Base-by-base conservation (phyloP, 2,797 vertebrate genomes). In the Miichthys miiuy region DNA sequence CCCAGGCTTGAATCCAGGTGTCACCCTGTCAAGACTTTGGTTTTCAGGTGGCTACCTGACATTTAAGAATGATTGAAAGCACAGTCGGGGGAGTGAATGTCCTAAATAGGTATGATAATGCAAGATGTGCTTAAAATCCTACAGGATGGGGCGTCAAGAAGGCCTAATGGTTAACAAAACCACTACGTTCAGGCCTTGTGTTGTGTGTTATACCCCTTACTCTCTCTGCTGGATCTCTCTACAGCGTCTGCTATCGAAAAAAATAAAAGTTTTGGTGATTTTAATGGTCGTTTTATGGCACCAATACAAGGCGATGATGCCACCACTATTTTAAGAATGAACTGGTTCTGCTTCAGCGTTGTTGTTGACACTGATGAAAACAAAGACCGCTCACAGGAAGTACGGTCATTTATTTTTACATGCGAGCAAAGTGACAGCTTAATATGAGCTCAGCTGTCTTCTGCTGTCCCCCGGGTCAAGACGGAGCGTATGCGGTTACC, bases 401-500 rank as follows among this genome's bases (percentile, higher is more conserved):
- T 23, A 3, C 1, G 0, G 27, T 63, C 63, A 71, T 85, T 84
- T 82, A 1, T 78, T 81, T 82, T 79, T 47, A 65, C 72, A 68
- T 82, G 50, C 66, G 61, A 72, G 62, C 50, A 10, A 75, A 77
- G 58, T 72, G 72, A 80, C 66, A 18, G 56, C 60, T 80, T 76
- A 55, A 85, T 75, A 67, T 85, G 73, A 84, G 72, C 76, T 81
- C 69, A 80, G 86, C 83, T 81, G 85, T 75, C 71, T 63, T 60
- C 56, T 81, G 67, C 27, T 55, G n/a, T 69, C 76, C 70, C 48
- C 48, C 1, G 67, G 72, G 72, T 82, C 54, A 34, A 25, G 44
- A 50, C 30, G 41, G 47, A 55, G 71, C 68, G 67, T 47, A 2
- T 79, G 60, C 3, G 52, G 16, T 80, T 82, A 75, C 81, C 51